phyloP scores from a whole-genome alignment of 1,140 invertebrate species.

The Drosophila bipectinata region DNA sequence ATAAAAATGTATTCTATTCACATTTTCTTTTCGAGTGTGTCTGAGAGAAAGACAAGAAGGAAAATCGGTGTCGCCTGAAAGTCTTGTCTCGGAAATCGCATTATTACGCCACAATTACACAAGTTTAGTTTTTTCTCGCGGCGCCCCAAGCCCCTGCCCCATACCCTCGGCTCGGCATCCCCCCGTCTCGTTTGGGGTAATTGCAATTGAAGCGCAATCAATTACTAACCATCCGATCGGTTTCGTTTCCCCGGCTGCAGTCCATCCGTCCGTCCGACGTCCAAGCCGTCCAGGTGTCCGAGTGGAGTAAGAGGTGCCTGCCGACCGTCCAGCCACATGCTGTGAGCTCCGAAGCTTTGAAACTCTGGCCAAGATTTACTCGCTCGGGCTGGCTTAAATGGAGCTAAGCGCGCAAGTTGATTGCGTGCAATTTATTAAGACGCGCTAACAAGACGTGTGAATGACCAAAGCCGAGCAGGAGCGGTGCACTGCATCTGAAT shows the following conservation, averaged over 20 bases:
- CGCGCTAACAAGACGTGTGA: slow-evolving; percentile 83
- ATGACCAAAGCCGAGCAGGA: slow-evolving; percentile 75
- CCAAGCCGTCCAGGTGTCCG: slow-evolving; percentile 25
- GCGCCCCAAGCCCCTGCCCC: slow-evolving; percentile 5
- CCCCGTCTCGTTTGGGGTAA: slow-evolving; percentile 52
- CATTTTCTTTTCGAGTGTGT: slow-evolving; percentile 4
- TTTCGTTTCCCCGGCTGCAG: slow-evolving; percentile 35
- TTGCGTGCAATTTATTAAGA: slow-evolving; percentile 84
- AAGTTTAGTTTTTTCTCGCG: slow-evolving; percentile 29
- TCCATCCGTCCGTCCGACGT: slow-evolving; percentile 7
- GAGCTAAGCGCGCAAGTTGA: slow-evolving; percentile 79
- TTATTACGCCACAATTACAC: slow-evolving; percentile 83
- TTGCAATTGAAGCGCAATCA: slow-evolving; percentile 83
- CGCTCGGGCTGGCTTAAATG: slow-evolving; percentile 76
- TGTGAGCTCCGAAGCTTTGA: slow-evolving; percentile 50
- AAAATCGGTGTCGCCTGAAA: slow-evolving; percentile 60
- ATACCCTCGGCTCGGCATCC: background rate
- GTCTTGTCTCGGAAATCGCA: slow-evolving; percentile 61
- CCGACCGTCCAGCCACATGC: slow-evolving; percentile 73
- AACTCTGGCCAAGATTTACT: slow-evolving; percentile 75
- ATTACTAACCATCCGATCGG: slow-evolving; percentile 77
- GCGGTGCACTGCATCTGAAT: slow-evolving; percentile 28
- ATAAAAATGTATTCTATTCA: background rate
- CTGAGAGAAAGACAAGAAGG: background rate
- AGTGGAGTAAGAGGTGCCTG: slow-evolving; percentile 63